phyloP scores from a whole-genome alignment of 2,797 vertebrate genomes.

The Acipenser ruthenus region DNA sequence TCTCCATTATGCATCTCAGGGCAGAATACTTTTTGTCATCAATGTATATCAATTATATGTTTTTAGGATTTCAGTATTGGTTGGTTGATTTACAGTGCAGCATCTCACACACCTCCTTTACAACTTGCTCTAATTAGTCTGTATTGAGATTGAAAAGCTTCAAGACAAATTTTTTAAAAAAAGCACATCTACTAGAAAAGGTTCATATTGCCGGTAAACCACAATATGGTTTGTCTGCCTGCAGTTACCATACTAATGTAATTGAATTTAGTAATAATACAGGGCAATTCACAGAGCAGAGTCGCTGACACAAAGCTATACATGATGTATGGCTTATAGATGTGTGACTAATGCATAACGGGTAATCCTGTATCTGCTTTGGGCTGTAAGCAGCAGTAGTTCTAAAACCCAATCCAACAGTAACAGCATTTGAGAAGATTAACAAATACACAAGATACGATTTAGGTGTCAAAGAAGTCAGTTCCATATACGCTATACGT shows the following conservation, averaged over 20 bases:
- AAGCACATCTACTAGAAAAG: neutral
- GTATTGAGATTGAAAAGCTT: too few relatives aligned
- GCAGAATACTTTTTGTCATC: too few relatives aligned
- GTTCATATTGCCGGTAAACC: neutral
- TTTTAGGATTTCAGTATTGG: too few relatives aligned
- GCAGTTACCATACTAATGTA: neutral
- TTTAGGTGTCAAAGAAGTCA: neutral
- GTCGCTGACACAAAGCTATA: conserved; percentile 9
- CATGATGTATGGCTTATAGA: conserved; percentile 8
- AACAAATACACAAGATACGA: neutral
- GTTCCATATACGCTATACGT: too few relatives aligned
- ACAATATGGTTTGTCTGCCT: neutral
- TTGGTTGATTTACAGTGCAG: too few relatives aligned
- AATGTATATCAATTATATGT: too few relatives aligned
- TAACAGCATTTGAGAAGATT: neutral
- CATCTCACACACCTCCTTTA: too few relatives aligned
- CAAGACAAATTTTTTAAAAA: too few relatives aligned
- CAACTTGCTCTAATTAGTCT: too few relatives aligned
- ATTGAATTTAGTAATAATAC: conserved; percentile 8
- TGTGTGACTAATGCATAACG: conserved; percentile 13
- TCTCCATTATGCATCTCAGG: too few relatives aligned
- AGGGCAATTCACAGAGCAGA: conserved; percentile 4
- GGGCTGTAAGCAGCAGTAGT: neutral
- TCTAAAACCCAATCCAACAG: neutral
- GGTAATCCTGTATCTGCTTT: conserved; percentile 4